Base-by-base conservation (phyloP, 2,113 vertebrate genomes). In the Monopterus albus region DNA sequence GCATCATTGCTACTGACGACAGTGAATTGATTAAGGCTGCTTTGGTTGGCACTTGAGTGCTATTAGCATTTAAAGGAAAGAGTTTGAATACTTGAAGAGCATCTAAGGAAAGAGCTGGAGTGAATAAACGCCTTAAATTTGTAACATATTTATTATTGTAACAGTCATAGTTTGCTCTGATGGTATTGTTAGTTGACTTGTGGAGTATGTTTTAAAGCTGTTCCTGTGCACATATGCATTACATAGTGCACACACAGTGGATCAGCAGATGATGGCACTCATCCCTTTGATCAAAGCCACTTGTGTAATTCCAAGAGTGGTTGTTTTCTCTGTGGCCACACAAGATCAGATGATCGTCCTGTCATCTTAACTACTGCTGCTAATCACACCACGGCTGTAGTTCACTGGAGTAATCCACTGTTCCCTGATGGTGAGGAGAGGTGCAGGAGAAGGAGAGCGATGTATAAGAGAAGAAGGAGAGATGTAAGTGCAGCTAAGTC, bases 261-360 rank as follows among this genome's bases (percentile, higher is more conserved):
- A 66, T 72, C 46, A 40, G 69, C 47, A 43, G 61, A 82, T 42
- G 74, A 72, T 68, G 78, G 59, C 82, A 74, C 39, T 89, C 68
- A 81, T 86, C 76, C 75, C 65, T 56, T 12, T 63, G 81, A 87
- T 90, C 83, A 86, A 87, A 90, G 81, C 64, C 2, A 6, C 63
- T 47, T 14, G 9, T 31, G 38, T 79, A 66, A 72, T 55, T 59
- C 64, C 58, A 21, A 68, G 36, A 50, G 59, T 18, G 13, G 57
- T 9, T 25, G 7, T 49, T 75, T 66, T 59, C 23, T 70, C 65
- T 71, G 72, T 47, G 70, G 59, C 64, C 38, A 1, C 14, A 57
- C 15, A 49, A 35, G 51, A 65, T 79, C 42, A 58, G 51, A 75
- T 74, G 56, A 76, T 85, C 75, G 43, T 45, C 42, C 65, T 81